Evolutionary conservation across 2,888 invertebrate genomes (phyloP), one percentile per base, ranked within the genome.

Genomic region (Spodoptera exigua): DNA sequence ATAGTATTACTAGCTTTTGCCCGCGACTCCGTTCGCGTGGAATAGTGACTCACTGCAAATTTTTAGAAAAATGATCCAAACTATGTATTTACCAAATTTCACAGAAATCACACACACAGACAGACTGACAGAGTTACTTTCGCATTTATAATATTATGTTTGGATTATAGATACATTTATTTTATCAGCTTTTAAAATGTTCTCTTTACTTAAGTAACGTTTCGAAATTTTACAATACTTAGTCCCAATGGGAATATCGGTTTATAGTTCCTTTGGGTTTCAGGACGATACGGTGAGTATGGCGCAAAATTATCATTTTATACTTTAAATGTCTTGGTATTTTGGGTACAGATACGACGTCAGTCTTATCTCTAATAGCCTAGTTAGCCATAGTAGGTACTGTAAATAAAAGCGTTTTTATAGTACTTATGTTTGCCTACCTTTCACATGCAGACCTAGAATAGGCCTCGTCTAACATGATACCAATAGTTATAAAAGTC

Each of bases 401-500:
- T 9, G 27, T 27, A 27, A 27, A 27, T 27, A 27, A 27, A 27
- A 27, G 5, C 27, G 27, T 27, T 27, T 18, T 27, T 27, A 27
- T 27, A 27, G 27, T 27, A 27, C 27, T 27, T 27, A 27, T 5
- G 27, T 27, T 27, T 27, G 13, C 39, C 10, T n/a, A 14, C 21
- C 14, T 13, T 12, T 36, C 16, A 35, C 9, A 9, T 34, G 36
- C 36, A 36, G 35, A 36, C 37, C 43, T 67, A 54, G 44, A 52
- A 16, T 35, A 11, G 35, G 41, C 54, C 16, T 48, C 39, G 46
- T 44, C 43, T 32, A 14, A 54, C 44, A 53, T 55, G 44, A 59
- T 59, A 62, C 43, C 34, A 53, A 41, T 48, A 52, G 58, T 56
- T 55, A 54, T 60, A 63, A 64, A 72, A 74, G 58, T 21, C 36